Conservation (phyloP, 1,140 invertebrate genomes). For the Homarus americanus region DNA sequence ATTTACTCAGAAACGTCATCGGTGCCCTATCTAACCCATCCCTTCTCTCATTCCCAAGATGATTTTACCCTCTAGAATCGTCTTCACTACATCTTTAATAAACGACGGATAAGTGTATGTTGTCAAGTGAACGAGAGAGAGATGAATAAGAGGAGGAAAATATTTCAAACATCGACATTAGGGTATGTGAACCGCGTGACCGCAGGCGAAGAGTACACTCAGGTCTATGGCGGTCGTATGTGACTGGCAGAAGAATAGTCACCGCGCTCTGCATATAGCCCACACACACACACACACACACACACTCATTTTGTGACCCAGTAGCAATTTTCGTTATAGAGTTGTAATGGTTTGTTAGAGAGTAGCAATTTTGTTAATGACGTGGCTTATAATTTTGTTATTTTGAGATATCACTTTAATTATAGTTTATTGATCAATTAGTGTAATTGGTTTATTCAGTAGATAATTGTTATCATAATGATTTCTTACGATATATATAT, state of each 20-base stretch:
- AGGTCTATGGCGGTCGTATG: constrained; percentile 19
- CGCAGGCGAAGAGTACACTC: background rate
- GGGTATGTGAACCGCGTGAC: constrained; percentile 5
- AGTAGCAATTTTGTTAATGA: background rate
- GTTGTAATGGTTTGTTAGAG: background rate
- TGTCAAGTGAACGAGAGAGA: no score
- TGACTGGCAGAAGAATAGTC: constrained; percentile 51
- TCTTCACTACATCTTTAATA: no score
- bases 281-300: background rate
- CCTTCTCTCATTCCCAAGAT: background rate
- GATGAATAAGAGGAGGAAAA: background rate
- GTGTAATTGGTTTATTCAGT: background rate
- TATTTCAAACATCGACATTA: constrained; percentile 13
- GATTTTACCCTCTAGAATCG: no score
- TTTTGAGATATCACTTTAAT: background rate
- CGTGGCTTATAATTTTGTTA: background rate
- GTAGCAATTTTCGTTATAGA: background rate
- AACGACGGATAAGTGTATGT: no score
- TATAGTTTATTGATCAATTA: background rate
- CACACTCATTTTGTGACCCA: background rate
- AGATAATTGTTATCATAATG: background rate
- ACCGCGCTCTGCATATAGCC: background rate
- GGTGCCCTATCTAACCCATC: no score
- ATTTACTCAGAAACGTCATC: no score
- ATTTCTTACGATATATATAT: background rate